Evolutionary conservation across 2,797 vertebrate species (phyloP), one percentile per base, ranked within the genome.

Genomic region (Acanthornis magna): DNA sequence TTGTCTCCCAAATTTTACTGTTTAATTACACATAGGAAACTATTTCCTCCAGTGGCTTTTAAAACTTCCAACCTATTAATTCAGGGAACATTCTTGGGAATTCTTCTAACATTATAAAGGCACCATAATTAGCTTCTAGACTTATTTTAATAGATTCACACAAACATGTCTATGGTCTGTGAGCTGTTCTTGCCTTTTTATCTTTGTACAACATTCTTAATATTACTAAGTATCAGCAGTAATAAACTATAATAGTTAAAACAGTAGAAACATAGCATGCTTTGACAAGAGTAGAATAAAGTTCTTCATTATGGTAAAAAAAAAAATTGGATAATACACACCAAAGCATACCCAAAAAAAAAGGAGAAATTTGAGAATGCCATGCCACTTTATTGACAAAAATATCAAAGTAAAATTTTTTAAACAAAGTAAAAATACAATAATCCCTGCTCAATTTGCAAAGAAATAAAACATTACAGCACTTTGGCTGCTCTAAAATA

Each of bases 1-100:
- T 53, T 57, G 42, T 77, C 81, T 92, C 93, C 85, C 65, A 83
- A 26, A 89, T 88, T 92, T 85, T 94, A 91, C 68, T 80, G 30
- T 89, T 91, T 87, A 85, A 93, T 95, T 93, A 93, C 70, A 91
- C 63, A 88, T 3, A 85, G 68, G 71, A 89, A 92, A 79, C 32
- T 45, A 54, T 74, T 89, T 85, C 50, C 89, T 74, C 72, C 38
- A 89, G 61, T 30, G 81, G 42, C 50, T 91, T 89, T 83, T 82
- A 89, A 94, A 92, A 47, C 21, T 83, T 91, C 32, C 65, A 92
- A 32, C 8, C 38, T 76, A 91, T 73, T 91, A 92, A 88, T 83
- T 88, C 72, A 80, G 26, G 34, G 21, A 91, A 71, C 16, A 42
- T 73, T 67, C 55, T 36, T 63, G 45, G 67, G 79, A 94, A 83